phyloP scores from a whole-genome alignment of 2,888 invertebrate genomes.

The Nezara viridula region DNA sequence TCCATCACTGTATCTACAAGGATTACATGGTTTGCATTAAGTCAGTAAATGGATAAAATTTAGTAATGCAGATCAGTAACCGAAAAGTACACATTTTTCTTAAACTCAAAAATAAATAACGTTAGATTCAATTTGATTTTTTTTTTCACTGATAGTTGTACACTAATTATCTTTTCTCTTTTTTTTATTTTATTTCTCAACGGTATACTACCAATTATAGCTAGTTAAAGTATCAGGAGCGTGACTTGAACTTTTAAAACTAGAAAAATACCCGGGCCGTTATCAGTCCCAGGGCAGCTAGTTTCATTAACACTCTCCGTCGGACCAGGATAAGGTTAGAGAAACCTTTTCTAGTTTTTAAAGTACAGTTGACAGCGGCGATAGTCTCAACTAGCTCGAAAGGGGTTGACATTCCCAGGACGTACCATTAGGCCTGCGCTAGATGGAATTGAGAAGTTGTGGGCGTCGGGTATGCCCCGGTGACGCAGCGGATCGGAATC shows the following conservation, averaged over 20 bases:
- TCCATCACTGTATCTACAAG: too few relatives aligned
- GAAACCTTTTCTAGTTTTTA: background rate
- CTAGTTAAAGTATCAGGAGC: background rate
- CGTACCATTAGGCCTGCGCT: background rate
- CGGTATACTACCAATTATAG: background rate
- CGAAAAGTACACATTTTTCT: background rate
- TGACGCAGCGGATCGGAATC: conserved; percentile 47
- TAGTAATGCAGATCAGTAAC: too few relatives aligned
- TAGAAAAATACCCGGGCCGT: background rate
- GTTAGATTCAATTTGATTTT: background rate
- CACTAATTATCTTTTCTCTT: background rate
- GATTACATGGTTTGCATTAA: too few relatives aligned
- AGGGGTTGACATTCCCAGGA: background rate
- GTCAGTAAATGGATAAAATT: too few relatives aligned
- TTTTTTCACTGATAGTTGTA: background rate
- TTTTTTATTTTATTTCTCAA: background rate
- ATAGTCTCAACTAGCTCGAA: background rate
- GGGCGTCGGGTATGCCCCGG: background rate
- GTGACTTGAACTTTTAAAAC: background rate
- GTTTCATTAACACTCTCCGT: background rate
- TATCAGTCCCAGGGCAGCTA: background rate
- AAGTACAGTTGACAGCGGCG: background rate
- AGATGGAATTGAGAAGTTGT: background rate
- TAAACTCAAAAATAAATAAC: background rate
- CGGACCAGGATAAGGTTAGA: background rate